phyloP scores from a whole-genome alignment of 2,113 vertebrate genomes.

The Phalacrocorax brasilianus region DNA sequence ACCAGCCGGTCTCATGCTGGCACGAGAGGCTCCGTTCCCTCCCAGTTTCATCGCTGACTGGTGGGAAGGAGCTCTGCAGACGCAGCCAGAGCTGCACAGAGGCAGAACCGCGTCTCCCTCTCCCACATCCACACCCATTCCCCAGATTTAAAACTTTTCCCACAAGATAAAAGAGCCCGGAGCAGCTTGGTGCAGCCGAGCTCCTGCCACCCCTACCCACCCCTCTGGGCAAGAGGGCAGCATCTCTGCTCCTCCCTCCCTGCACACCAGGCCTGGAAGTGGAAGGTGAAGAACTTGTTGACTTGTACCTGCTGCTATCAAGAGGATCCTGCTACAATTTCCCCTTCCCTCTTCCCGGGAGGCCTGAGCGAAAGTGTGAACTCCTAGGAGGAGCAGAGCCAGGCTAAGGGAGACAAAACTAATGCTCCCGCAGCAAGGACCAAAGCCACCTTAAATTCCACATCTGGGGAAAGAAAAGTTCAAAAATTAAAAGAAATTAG shows the following conservation, averaged over 20 bases:
- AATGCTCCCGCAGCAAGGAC: neutral
- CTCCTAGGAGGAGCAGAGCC: neutral
- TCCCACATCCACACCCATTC: neutral
- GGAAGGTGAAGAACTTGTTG: neutral
- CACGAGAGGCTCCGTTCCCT: rapidly evolving
- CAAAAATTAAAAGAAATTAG: neutral
- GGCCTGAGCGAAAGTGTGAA: neutral
- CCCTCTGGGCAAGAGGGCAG: neutral
- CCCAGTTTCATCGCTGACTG: neutral
- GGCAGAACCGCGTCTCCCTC: neutral
- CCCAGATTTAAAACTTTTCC: neutral
- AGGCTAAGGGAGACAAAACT: neutral
- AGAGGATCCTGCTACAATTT: neutral
- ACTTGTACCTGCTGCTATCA: neutral
- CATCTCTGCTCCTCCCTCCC: neutral
- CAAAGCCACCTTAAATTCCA: neutral
- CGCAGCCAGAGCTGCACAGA: rapidly evolving
- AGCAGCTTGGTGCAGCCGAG: neutral
- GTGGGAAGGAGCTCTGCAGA: neutral
- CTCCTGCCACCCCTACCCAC: neutral
- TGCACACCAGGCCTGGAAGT: neutral
- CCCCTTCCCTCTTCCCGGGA: neutral
- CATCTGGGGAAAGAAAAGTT: neutral
- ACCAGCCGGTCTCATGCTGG: rapidly evolving
- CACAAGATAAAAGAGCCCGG: neutral